Evolutionary conservation across 1,140 invertebrate species (phyloP).

Genomic region (Cyphomyrmex costatus): DNA sequence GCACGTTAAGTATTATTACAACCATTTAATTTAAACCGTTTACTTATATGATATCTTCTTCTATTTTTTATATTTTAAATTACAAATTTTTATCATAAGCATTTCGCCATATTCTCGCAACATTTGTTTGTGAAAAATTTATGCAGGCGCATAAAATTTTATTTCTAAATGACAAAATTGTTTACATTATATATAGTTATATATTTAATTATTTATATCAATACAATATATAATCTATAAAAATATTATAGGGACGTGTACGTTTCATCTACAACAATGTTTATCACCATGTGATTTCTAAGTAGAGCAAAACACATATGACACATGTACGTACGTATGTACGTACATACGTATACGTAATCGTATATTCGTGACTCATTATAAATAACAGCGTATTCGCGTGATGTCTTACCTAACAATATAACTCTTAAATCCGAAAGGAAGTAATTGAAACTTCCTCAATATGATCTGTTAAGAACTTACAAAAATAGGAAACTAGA

Average conservation of each 20-base stretch:
- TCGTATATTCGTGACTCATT: conserved; percentile 15
- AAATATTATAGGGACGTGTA: neutral
- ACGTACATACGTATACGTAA: neutral
- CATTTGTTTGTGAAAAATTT: neutral
- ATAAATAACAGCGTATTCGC: conserved; percentile 41
- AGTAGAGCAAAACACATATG: conserved; percentile 2
- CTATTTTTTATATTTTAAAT: neutral
- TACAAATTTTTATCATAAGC: neutral
- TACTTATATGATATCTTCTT: neutral
- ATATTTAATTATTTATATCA: neutral
- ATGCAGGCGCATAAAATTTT: conserved; percentile 24
- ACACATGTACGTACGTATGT: too few relatives aligned
- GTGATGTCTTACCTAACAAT: conserved; percentile 41
- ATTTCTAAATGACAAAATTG: neutral
- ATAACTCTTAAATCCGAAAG: neutral
- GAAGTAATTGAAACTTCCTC: conserved; percentile 18
- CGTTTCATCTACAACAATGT: neutral
- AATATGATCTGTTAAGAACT: neutral
- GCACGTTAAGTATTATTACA: neutral
- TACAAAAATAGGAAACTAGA: neutral
- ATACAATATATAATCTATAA: neutral
- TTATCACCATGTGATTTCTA: neutral
- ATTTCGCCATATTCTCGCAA: neutral
- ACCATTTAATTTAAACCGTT: neutral
- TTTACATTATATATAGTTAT: too few relatives aligned